Percentiles rank a stretch among this genome's conserved stretches.
Evolutionary conservation across 2,888 invertebrate genomes (phyloP).

Genomic region (Lamellibrachia columna): DNA sequence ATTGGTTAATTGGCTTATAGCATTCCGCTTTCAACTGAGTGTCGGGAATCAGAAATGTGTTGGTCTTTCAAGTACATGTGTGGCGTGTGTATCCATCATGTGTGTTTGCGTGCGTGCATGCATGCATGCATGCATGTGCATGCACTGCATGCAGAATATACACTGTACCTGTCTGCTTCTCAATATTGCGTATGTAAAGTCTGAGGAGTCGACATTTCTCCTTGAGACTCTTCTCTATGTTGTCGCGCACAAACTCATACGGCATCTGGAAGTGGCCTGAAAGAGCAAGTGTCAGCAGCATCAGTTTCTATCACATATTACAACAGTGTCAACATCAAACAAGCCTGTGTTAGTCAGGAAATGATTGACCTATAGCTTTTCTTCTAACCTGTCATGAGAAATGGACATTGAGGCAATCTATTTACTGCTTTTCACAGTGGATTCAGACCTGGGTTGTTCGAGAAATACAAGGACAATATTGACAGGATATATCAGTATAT

Average conservation of each 20-base stretch:
- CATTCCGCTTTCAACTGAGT: no score
- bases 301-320: background rate
- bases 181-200: constrained; percentile 26
- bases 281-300: background rate
- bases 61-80: no score
- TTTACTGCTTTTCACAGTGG: background rate
- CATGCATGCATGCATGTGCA: background rate
- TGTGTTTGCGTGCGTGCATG: no score
- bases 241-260: constrained; percentile 54
- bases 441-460: background rate
- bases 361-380: no score
- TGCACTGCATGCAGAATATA: background rate
- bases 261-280: constrained; percentile 59
- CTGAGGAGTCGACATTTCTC: constrained; percentile 45
- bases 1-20: no score
- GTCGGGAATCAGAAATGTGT: no score
- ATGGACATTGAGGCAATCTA: background rate
- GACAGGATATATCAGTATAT: no score
- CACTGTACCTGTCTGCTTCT: constrained; percentile 25
- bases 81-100: no score
- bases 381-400: background rate
- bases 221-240: constrained; percentile 52
- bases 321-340: no score
- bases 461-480: no score
- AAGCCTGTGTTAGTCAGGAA: no score